These are phyloP conservation scores for Cricetomys ansorgei DNA, from an alignment of 2,113 vertebrate genomes.

Conservation along the genomic window DNA sequence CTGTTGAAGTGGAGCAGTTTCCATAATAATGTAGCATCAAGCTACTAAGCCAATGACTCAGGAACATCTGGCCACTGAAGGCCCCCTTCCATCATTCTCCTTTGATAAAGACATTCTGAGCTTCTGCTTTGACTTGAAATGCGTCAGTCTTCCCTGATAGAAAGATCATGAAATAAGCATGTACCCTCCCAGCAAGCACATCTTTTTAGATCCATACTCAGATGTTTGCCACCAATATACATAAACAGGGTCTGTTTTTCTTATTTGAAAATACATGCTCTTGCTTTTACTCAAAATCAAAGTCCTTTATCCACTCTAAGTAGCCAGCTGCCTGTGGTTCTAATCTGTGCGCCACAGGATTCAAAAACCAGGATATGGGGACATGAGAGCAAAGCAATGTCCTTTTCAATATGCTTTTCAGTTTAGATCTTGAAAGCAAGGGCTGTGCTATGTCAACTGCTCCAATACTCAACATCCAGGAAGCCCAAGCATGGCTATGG, in stretches of 20 bases:
- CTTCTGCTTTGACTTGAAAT: background rate
- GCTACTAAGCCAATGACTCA: background rate
- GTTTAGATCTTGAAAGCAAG: background rate
- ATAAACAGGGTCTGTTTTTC: background rate
- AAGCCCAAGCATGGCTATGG: no score
- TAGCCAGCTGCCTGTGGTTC: background rate
- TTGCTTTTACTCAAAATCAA: background rate
- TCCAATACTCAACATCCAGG: background rate
- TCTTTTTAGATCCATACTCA: background rate
- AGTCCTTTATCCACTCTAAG: background rate
- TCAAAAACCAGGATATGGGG: background rate
- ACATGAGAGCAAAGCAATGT: background rate
- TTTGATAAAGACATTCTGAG: conserved; percentile 10
- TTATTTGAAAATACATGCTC: background rate
- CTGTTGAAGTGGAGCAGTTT: background rate
- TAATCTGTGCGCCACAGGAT: background rate
- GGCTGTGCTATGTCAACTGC: background rate
- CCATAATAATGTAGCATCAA: background rate
- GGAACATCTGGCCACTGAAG: background rate
- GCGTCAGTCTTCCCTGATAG: background rate
- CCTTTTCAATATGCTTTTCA: background rate
- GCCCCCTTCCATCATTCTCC: background rate
- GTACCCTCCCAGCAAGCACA: background rate
- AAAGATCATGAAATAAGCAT: background rate
- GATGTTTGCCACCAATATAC: background rate